Percentiles rank a stretch among this genome's conserved stretches.
Conservation (phyloP, 2,888 invertebrate species). For the Zonitis immaculata region DNA sequence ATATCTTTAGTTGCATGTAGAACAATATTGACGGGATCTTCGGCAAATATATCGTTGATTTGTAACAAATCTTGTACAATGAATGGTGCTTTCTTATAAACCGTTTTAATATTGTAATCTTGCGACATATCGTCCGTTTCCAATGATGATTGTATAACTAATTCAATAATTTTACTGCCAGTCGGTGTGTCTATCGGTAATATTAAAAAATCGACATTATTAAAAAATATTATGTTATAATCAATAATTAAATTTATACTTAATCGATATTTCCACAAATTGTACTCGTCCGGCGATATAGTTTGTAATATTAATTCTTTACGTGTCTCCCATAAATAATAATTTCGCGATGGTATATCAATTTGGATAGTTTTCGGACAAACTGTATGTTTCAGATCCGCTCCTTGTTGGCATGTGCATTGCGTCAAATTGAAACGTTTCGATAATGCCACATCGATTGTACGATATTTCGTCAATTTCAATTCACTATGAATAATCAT, state of each 20-base stretch:
- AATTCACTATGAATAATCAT: slow-evolving; percentile 19
- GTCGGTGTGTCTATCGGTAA: neutral
- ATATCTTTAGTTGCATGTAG: slow-evolving; percentile 19
- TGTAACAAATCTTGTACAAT: neutral
- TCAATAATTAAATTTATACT: neutral
- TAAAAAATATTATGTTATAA: neutral
- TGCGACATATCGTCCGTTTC: neutral
- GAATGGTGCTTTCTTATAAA: neutral
- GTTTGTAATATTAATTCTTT: slow-evolving; percentile 4
- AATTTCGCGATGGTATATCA: slow-evolving; percentile 36
- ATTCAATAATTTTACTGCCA: neutral
- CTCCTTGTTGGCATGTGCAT: slow-evolving; percentile 26
- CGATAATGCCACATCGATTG: slow-evolving; percentile 22
- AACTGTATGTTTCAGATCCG: slow-evolving; percentile 7
- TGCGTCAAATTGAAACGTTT: slow-evolving; percentile 17
- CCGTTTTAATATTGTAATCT: neutral
- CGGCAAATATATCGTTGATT: slow-evolving; percentile 20
- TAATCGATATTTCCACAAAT: neutral
- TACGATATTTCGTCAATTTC: slow-evolving; percentile 7
- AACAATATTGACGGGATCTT: slow-evolving; percentile 17
- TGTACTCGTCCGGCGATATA: neutral
- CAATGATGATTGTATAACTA: neutral
- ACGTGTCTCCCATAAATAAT: slow-evolving; percentile 29
- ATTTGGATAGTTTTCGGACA: slow-evolving; percentile 34
- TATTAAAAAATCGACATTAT: neutral